Evolutionary conservation across 2,113 vertebrate species (phyloP).

Genomic region (Cygnus buccinator): DNA sequence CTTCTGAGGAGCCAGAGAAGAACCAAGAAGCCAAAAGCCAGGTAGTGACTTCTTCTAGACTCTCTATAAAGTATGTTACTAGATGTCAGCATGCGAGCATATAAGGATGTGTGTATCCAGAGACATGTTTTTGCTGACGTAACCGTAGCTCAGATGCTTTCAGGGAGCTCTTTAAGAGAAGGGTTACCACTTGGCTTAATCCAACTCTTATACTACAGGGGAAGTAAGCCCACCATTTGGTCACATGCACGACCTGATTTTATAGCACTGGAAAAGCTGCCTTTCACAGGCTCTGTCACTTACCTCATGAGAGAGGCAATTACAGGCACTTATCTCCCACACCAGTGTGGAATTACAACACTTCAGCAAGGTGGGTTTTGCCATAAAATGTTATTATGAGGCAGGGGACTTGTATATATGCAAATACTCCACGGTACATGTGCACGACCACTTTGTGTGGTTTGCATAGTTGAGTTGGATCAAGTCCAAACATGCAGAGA

Average conservation of each 20-base stretch:
- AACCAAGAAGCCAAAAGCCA: conserved; percentile 35
- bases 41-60: conserved; percentile 17
- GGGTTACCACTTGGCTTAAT: not conserved
- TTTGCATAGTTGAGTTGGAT: not conserved
- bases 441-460: not conserved
- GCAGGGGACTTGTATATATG: not conserved
- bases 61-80: rapidly evolving
- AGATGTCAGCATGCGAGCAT: rapidly evolving
- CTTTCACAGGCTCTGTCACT: not conserved
- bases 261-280: not conserved
- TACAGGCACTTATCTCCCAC: not conserved
- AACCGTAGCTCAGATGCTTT: not conserved
- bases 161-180: not conserved
- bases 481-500: not conserved
- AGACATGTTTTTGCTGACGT: not conserved
- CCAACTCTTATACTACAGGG: not conserved
- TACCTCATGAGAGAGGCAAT: not conserved
- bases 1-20: conserved; percentile 10
- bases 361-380: not conserved
- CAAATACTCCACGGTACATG: not conserved
- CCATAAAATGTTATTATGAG: not conserved
- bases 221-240: not conserved
- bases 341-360: not conserved
- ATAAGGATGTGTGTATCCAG: rapidly evolving
- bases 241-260: not conserved